phyloP scores from a whole-genome alignment of 2,797 vertebrate species.

The Lagocephalus sceleratus region DNA sequence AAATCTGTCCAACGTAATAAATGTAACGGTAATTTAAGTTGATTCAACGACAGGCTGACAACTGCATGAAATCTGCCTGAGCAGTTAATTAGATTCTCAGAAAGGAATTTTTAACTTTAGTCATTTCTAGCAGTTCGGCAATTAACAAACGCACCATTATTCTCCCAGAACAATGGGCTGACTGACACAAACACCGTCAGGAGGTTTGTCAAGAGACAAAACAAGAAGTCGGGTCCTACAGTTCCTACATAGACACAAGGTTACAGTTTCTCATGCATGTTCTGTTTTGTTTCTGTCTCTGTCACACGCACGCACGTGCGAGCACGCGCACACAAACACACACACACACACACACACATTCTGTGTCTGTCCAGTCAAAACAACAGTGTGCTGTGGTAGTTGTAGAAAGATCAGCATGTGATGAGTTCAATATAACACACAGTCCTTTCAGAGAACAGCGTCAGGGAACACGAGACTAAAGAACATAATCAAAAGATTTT shows the following conservation, averaged over 20 bases:
- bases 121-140: constrained; percentile 3
- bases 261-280: constrained; percentile 36
- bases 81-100: neutral
- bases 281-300: constrained; percentile 11
- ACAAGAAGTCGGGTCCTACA: constrained; percentile 47
- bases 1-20: too few relatives aligned
- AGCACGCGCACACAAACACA: constrained; percentile 46
- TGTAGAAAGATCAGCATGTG: constrained; percentile 38
- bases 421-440: constrained; percentile 24
- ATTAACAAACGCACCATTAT: constrained; percentile 48
- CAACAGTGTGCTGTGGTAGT: constrained; percentile 45
- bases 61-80: constrained; percentile 6
- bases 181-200: constrained; percentile 47
- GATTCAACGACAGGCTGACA: neutral
- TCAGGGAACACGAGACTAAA: constrained; percentile 36
- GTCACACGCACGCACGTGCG: constrained; percentile 44
- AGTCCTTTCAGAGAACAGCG: constrained; percentile 24
- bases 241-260: constrained; percentile 27
- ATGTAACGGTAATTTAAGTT: neutral
- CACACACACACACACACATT: constrained; percentile 35
- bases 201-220: constrained; percentile 55
- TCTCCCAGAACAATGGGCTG: constrained; percentile 45
- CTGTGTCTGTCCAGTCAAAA: constrained; percentile 47
- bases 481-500: neutral
- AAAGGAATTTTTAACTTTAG: constrained; percentile 2